phyloP scores from a whole-genome alignment of 2,113 vertebrate genomes.

The Zapus hudsonius region DNA sequence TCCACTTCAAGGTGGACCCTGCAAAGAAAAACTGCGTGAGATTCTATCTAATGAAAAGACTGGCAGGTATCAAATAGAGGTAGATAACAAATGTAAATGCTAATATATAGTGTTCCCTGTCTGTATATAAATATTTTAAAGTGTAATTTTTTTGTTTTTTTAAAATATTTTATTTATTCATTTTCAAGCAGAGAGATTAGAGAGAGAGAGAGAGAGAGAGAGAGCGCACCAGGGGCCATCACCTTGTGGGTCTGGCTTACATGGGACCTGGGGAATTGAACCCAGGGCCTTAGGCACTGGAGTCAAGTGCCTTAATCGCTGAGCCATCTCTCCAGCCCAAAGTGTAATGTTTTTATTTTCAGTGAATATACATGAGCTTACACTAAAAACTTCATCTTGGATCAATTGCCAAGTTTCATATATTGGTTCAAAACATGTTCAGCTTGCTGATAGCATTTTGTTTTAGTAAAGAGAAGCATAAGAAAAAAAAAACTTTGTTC shows the following conservation, averaged over 20 bases:
- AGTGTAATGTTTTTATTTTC: constrained; percentile 14
- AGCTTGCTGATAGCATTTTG: constrained; percentile 9
- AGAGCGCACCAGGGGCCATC: too few relatives aligned
- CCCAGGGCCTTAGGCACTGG: too few relatives aligned
- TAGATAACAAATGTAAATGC: constrained; percentile 12
- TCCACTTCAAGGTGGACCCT: background rate
- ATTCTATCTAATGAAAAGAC: background rate
- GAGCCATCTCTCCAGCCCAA: too few relatives aligned
- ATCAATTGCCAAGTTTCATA: constrained; percentile 37
- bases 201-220: too few relatives aligned
- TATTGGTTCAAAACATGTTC: constrained; percentile 56
- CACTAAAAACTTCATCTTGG: constrained; percentile 30
- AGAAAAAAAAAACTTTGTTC: constrained; percentile 34
- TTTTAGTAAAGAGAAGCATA: constrained; percentile 57
- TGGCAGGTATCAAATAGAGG: background rate
- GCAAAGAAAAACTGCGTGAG: background rate
- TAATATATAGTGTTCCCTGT: background rate
- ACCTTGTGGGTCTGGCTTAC: too few relatives aligned
- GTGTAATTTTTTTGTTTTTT: constrained; percentile 18
- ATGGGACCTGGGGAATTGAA: too few relatives aligned
- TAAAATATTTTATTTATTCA: constrained; percentile 33
- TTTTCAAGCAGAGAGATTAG: too few relatives aligned
- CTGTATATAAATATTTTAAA: background rate
- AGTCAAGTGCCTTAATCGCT: too few relatives aligned
- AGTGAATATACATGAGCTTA: constrained; percentile 13